A percentile compares a stretch with the other conserved stretches of the same genome.
These are phyloP conservation scores for Euproctis similis DNA, from an alignment of 2,888 invertebrate genomes.

Conservation along the genomic window DNA sequence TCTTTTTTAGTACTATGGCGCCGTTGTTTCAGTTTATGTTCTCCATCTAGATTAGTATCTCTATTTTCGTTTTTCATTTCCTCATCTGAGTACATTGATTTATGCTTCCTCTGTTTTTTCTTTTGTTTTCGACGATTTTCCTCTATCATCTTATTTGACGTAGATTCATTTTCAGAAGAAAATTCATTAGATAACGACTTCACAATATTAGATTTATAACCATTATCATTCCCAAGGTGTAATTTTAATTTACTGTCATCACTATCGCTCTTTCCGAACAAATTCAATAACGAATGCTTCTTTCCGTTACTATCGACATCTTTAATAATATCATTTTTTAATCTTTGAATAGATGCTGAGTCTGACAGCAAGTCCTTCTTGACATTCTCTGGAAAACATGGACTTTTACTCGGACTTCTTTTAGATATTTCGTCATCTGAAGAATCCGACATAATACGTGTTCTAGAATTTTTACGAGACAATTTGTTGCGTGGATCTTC, in stretches of 20 bases:
- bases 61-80: conserved; percentile 57
- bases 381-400: conserved; percentile 48
- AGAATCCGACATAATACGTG: conserved; percentile 86
- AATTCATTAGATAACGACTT: conserved; percentile 55
- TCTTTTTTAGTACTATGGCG: conserved; percentile 76
- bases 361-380: conserved; percentile 77
- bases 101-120: conserved; percentile 88
- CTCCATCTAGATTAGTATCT: conserved; percentile 36
- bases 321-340: conserved; percentile 36
- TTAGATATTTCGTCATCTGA: conserved; percentile 81
- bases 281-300: conserved; percentile 54
- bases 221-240: conserved; percentile 47
- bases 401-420: conserved; percentile 63
- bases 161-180: conserved; percentile 67
- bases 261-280: conserved; percentile 67
- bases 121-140: conserved; percentile 86
- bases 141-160: conserved; percentile 50
- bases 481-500: conserved; percentile 74
- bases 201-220: conserved; percentile 43
- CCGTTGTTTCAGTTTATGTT: conserved; percentile 66
- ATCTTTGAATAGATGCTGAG: conserved; percentile 39
- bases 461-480: conserved; percentile 80
- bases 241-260: conserved; percentile 61
- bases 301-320: conserved; percentile 45
- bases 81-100: conserved; percentile 78